Evolutionary conservation across 2,797 vertebrate genomes (phyloP), one percentile per base, ranked within the genome.

Genomic region (Geotrypetes seraphini): DNA sequence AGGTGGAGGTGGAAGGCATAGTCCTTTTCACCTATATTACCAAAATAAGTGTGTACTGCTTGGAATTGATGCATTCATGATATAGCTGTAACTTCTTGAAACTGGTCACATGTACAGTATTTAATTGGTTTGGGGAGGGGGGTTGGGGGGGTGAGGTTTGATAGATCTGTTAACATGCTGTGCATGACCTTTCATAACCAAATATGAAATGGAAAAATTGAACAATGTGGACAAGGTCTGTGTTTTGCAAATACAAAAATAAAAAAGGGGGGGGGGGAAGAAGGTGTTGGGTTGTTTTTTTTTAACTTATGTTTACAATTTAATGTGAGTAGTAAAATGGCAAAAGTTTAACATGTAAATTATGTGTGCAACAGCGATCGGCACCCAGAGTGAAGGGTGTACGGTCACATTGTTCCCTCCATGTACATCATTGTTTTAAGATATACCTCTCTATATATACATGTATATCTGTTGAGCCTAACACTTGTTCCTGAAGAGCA

Each of bases 401-500:
- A 57, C 52, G 25, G 20, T 43, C 39, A 45, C 43, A 2, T 44
- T 22, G n/a, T 12, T 63, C 46, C 48, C 63, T 31, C 36, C 13
- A 57, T 62, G 61, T 56, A 24, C 52, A 71, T 58, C 54, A 58
- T 69, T 65, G 54, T 64, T 59, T 53, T 23, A 32, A 67, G 51
- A 69, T 55, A 52, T 65, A 42, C 59, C 53, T 63, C 62, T 47
- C 39, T 22, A 32, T 24, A 31, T 62, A 53, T 67, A n/a, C n/a
- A 62, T 50, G 34, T 58, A 51, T 26, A 18, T 63, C 62, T 63
- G 72, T 33, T 36, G 68, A 48, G 53, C 57, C 67, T 67, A 60
- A 71, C 60, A 60, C 46, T 63, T 53, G 54, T 61, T 63, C 71
- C 62, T 64, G 59, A 85, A 71, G 74, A 83, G 66, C 83, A 81